Evolutionary conservation across 2,888 invertebrate species (phyloP).

Genomic region (Zelleria hepariella): DNA sequence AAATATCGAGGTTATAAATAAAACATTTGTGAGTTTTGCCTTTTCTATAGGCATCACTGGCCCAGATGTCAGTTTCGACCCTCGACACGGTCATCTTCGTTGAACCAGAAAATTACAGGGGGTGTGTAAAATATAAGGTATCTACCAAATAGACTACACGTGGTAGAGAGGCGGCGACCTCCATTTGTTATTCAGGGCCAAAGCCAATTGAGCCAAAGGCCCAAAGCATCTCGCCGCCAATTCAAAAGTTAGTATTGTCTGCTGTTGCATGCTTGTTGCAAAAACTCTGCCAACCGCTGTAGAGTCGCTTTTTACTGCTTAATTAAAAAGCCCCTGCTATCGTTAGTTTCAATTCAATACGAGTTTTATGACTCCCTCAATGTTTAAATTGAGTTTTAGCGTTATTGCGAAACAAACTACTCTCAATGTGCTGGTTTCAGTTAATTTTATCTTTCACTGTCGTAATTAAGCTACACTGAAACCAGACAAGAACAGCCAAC

Average conservation of each 20-base stretch:
- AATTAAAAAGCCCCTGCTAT: background rate
- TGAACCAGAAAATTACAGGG: too few relatives aligned
- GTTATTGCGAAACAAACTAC: background rate
- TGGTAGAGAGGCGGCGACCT: constrained; percentile 39
- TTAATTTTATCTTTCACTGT: background rate
- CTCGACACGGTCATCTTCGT: background rate
- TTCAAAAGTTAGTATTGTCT: constrained; percentile 50
- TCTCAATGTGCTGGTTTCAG: background rate
- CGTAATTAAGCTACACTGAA: too few relatives aligned
- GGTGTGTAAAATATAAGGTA: too few relatives aligned
- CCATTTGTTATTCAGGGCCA: constrained; percentile 46
- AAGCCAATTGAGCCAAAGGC: constrained; percentile 32
- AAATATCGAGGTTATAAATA: too few relatives aligned
- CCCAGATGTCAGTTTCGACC: too few relatives aligned
- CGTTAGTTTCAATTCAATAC: background rate
- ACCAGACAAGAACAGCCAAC: too few relatives aligned
- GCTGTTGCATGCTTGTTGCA: constrained; percentile 26
- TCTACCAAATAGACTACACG: too few relatives aligned
- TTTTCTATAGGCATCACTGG: too few relatives aligned
- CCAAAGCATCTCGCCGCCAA: constrained; percentile 39
- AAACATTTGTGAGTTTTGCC: too few relatives aligned
- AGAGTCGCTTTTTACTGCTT: background rate
- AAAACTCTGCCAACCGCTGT: constrained; percentile 20
- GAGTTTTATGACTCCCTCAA: background rate
- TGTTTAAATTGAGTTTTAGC: background rate